phyloP scores from a whole-genome alignment of 2,113 vertebrate genomes.

The Oncorhynchus gorbuscha region DNA sequence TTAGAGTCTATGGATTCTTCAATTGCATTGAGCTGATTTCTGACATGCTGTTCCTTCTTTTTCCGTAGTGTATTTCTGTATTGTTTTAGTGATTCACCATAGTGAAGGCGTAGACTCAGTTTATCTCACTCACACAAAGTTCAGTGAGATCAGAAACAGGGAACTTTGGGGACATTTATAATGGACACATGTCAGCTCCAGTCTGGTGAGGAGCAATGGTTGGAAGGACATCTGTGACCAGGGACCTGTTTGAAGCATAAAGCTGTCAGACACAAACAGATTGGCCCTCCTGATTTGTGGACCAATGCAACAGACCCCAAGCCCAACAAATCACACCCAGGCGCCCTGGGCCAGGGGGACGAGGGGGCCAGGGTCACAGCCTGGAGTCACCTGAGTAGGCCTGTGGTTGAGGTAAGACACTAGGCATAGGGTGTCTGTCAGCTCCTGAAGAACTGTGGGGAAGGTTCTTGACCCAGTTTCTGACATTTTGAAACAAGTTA shows the following conservation, averaged over 20 bases:
- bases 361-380: conserved; percentile 17
- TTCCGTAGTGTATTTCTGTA: no score
- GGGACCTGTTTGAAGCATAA: conserved; percentile 69
- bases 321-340: conserved; percentile 48
- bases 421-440: conserved; percentile 5
- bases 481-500: no score
- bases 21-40: no score
- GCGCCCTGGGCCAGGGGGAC: conserved; percentile 8
- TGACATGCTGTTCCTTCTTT: no score
- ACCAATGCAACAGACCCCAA: conserved; percentile 20
- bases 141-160: conserved; percentile 12
- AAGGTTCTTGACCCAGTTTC: not conserved
- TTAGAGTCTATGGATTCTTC: no score
- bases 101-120: no score
- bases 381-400: conserved; percentile 25
- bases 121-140: conserved; percentile 7
- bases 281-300: conserved; percentile 59
- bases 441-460: not conserved
- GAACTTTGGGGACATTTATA: conserved; percentile 24
- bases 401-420: conserved; percentile 16
- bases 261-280: conserved; percentile 49
- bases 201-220: conserved; percentile 22
- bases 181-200: conserved; percentile 30
- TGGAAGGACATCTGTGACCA: conserved; percentile 48
- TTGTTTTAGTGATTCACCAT: no score